Base-by-base conservation (phyloP, 2,888 invertebrate genomes). In the Mimumesa dahlbomi region DNA sequence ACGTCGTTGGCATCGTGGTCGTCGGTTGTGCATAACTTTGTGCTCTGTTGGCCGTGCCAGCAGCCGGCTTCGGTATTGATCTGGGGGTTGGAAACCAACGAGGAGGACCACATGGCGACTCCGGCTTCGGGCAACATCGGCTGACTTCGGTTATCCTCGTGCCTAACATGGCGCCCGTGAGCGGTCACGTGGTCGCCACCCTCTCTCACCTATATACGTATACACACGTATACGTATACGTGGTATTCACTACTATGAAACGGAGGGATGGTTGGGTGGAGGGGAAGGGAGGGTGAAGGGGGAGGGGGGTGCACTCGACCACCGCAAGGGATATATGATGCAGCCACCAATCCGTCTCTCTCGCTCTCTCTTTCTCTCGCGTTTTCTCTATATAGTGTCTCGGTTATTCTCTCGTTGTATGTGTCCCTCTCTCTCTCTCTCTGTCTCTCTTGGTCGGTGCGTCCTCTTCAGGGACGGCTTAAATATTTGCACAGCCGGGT, bases 101-200 rank as follows among this genome's bases (percentile, higher is more conserved):
- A 84, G 82, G 82, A 86, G 82, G 82, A 86, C 86, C 87, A 87
- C 87, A 86, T 87, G 87, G 87, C 83, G 83, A 83, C 82, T 84
- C 79, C 78, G 62, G 49, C 75, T 77, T 85, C 88, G 88, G 83
- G 75, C 75, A 72, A 81, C 78, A 81, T 84, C 88, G 87, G 78
- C 81, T 77, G 67, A 56, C 74, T 82, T 79, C 85, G 83, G 48
- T 72, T 73, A 67, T 62, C 63, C 71, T 68, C 78, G 75, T 54
- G 72, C 62, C 78, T 80, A 87, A 87, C 84, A 88, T 88, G 88
- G 88, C 88, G 84, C 70, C 73, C 72, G 70, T 73, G 75, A 72
- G 70, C 74, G 78, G 73, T 70, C 73, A 75, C 76, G 79, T 79
- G 79, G 73, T 50, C 56, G 64, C 73, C 69, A 69, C 73, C 66